Evolutionary conservation across 2,113 vertebrate genomes (phyloP), one percentile per base, ranked within the genome.

Genomic region (Centropristis striata): DNA sequence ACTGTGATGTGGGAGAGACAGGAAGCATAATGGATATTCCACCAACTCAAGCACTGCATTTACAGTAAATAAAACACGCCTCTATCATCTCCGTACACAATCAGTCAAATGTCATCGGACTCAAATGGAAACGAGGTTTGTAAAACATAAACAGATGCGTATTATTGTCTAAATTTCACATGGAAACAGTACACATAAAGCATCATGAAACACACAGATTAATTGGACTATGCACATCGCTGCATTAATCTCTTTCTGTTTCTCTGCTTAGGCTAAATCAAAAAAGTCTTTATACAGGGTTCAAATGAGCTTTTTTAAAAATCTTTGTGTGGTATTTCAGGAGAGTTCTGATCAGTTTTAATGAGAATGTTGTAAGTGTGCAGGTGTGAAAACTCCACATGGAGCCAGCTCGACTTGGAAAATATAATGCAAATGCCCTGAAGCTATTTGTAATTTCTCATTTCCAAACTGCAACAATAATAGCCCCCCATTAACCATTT

Each of bases 31-130:
- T 75, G 53, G 46, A 74, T 18, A 51, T 68, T 53, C 66, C 71
- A 64, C 53, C 37, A 75, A 65, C 49, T 70, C n/a, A 39, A 81
- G 47, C 61, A 59, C 25, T 28, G 46, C 32, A 46, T 60, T 27
- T 10, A 58, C 60, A 81, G 51, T 57, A 74, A 68, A 72, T 23
- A 55, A 58, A 83, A 67, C 51, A 37, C 3, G 12, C 54, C 66
- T 55, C 50, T 50, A 23, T 58, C 76, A 64, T 36, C 81, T 88
- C 84, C 83, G 81, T 73, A 53, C 44, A 67, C 8, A 74, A 78
- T 74, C 68, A 78, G 50, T 78, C 67, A 82, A 65, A 75, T 36
- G 16, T 42, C 36, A 64, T 0, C 39, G 27, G 25, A 36, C 41
- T 42, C 5, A 27, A 69, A 71, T 4, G 57, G 37, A 51, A 25